Percentiles rank a stretch among this genome's conserved stretches.
These are phyloP conservation scores for Pithys albifrons DNA, from an alignment of 2,113 vertebrate species.

Conservation along the genomic window DNA sequence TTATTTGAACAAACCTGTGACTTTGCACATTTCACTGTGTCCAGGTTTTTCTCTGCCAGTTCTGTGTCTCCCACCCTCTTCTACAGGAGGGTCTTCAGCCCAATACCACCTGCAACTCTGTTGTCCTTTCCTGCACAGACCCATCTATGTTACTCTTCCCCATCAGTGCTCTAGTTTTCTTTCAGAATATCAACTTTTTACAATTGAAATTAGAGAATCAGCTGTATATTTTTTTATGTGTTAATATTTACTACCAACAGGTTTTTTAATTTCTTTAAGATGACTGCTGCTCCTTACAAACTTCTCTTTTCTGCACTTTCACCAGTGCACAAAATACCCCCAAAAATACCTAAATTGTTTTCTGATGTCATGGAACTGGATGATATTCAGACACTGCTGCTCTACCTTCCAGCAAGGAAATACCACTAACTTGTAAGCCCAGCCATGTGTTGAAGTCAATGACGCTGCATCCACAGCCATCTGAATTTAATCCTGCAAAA, in stretches of 20 bases:
- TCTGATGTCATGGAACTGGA: fast-evolving
- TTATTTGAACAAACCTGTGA: not conserved
- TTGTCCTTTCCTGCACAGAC: not conserved
- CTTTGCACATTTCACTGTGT: not conserved
- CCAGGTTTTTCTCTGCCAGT: not conserved
- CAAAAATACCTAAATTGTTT: not conserved
- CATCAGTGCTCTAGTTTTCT: not conserved
- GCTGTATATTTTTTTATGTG: not conserved
- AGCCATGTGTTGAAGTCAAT: not conserved
- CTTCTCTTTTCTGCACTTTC: not conserved
- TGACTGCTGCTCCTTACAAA: not conserved
- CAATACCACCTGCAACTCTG: not conserved
- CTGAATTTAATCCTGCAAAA: not conserved
- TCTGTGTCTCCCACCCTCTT: not conserved
- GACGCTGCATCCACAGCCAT: not conserved
- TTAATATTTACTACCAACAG: not conserved
- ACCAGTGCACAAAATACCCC: not conserved
- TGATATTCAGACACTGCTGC: not conserved
- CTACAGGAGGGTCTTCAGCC: not conserved
- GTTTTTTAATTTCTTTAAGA: not conserved
- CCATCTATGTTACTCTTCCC: not conserved
- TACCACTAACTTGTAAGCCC: not conserved
- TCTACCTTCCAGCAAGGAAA: not conserved
- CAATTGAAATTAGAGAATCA: not conserved
- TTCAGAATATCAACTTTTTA: not conserved